Percentiles rank a stretch among this genome's conserved stretches.
These are phyloP conservation scores for Cryptocheilus praepositus DNA, from an alignment of 2,888 invertebrate genomes.

Conservation along the genomic window DNA sequence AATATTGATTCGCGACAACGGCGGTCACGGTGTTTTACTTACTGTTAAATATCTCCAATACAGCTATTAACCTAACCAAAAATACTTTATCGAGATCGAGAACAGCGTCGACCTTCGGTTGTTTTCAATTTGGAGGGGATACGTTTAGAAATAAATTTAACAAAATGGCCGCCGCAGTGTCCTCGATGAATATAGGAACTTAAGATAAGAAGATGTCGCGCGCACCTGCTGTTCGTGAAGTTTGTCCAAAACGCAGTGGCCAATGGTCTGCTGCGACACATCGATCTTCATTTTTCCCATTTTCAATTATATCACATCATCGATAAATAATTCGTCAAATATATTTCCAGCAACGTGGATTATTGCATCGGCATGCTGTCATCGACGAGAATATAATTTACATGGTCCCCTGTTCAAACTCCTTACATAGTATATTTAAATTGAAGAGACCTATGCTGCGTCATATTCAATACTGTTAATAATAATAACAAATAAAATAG, in stretches of 20 bases:
- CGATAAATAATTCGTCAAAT: too few species aligned
- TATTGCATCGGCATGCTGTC: too few species aligned
- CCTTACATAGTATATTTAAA: too few species aligned
- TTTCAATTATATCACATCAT: too few species aligned
- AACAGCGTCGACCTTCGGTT: constrained; percentile 74
- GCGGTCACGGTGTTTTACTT: constrained; percentile 57
- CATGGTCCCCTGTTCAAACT: too few species aligned
- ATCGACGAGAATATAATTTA: too few species aligned
- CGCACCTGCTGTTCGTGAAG: background rate
- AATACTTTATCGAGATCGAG: constrained; percentile 63
- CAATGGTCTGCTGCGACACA: background rate
- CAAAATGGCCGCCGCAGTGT: constrained; percentile 64
- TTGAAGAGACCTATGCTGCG: too few species aligned
- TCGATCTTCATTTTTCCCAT: background rate
- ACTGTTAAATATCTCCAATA: constrained; percentile 59
- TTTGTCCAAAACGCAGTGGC: background rate
- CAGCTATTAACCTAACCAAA: constrained; percentile 70
- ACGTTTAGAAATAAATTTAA: constrained; percentile 66
- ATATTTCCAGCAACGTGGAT: too few species aligned
- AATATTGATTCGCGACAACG: constrained; percentile 20
- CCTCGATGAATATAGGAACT: constrained; percentile 12
- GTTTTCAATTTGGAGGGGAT: constrained; percentile 70
- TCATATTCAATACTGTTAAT: too few species aligned
- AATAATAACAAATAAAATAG: too few species aligned
- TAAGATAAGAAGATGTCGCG: constrained; percentile 3